Evolutionary conservation across 2,113 vertebrate genomes (phyloP).

Genomic region (Anoplopoma fimbria): DNA sequence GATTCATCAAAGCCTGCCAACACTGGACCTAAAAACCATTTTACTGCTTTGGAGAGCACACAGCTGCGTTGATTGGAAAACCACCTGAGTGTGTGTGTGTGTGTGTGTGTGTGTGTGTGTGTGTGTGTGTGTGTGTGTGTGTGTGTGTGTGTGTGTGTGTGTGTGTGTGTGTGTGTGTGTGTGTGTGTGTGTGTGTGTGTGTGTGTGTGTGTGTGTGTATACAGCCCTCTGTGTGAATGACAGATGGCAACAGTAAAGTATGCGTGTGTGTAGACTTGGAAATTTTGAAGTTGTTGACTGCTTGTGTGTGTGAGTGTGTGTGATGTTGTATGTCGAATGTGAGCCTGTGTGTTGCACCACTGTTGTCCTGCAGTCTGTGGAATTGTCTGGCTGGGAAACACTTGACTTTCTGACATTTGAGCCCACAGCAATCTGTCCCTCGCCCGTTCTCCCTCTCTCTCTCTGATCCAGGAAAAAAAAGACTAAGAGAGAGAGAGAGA

Average conservation of each 20-base stretch:
- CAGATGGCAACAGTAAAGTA: conserved; percentile 63
- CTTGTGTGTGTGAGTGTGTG: conserved; percentile 12
- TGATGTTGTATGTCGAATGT: conserved; percentile 8
- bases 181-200: conserved; percentile 21
- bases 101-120: conserved; percentile 6
- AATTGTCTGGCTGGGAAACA: conserved; percentile 68
- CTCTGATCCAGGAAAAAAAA: conserved; percentile 30
- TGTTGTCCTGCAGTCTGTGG: conserved; percentile 48
- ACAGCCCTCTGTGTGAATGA: conserved; percentile 42
- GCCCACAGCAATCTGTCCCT: conserved; percentile 35
- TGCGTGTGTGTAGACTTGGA: conserved; percentile 16
- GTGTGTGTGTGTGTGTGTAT: conserved; percentile 11
- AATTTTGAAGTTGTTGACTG: conserved; percentile 9
- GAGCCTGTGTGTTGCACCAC: conserved; percentile 1
- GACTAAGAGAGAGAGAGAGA: conserved; percentile 30
- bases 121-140: conserved; percentile 21
- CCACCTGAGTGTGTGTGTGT: conserved; percentile 60
- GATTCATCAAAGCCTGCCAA: conserved; percentile 68
- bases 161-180: conserved; percentile 6
- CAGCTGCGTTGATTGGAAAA: conserved; percentile 70
- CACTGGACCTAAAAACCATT: conserved; percentile 62
- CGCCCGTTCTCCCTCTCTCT: background rate
- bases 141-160: conserved; percentile 19
- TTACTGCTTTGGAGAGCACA: conserved; percentile 67
- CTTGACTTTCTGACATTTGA: conserved; percentile 73